Base-by-base conservation (phyloP, 2,797 vertebrate genomes). In the Meriones psammophilus region DNA sequence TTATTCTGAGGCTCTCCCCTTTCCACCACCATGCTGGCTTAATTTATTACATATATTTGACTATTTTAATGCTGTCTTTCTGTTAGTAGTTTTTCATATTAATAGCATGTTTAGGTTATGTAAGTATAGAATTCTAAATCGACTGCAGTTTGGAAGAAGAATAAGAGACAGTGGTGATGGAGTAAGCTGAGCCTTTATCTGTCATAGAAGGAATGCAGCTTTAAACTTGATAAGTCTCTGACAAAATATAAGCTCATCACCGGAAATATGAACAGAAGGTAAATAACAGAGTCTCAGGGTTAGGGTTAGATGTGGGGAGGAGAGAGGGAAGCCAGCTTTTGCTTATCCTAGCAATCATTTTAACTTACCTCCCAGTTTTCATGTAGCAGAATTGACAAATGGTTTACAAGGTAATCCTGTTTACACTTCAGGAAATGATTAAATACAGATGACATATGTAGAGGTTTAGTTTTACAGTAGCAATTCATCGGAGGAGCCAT, bases 381-480 rank as follows among this genome's bases (percentile, higher is more conserved):
- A 10, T 56, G 56, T 50, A 17, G 58, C 64, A 58, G 28, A 86
- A 17, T 26, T 87, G 46, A 68, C 30, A 91, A 30, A 50, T 20
- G 8, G 28, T n/a, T 2, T 64, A 28, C 69, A 36, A 8, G 17
- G 18, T 39, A 3, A 66, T n/a, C 22, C 64, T 91, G 28, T 36
- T 30, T 33, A 39, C 42, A 42, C 42, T 33, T 64, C 64, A 42
- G 62, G 58, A 93, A 71, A 71, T 77, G 14, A 87, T n/a, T 28
- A 68, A 54, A 42, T 77, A 28, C 22, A 77, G 36, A 76, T 77
- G 42, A 50, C 17, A 3, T 20, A 30, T 79, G 39, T 60, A 46
- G 30, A 5, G 33, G 85, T 95, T 94, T 76, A 71, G 20, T 80
- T 91, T 78, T 91, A 62, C 66, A 71, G 39, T 71, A 42, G 80